Evolutionary conservation across 2,797 vertebrate species (phyloP).

Genomic region (Orestias chungarensis): DNA sequence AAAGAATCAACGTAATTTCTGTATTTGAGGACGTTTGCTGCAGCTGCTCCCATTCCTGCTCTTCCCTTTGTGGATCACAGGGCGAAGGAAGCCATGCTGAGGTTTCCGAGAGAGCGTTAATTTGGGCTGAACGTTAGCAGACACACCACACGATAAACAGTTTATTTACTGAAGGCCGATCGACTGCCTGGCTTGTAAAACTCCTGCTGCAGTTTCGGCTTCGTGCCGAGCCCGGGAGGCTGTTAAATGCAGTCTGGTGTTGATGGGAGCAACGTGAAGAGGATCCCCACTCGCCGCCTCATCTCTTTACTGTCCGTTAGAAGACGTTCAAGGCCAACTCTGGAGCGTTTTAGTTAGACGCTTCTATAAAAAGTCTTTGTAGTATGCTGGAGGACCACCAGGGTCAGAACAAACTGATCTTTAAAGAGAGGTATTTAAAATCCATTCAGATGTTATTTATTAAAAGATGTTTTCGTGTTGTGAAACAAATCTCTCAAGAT

Average conservation of each 20-base stretch:
- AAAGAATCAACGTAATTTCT: no score
- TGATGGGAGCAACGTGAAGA: conserved; percentile 24
- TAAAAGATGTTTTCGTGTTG: not conserved
- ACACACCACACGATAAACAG: conserved; percentile 48
- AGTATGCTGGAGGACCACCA: no score
- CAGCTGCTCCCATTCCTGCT: not conserved
- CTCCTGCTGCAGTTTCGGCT: conserved; percentile 4
- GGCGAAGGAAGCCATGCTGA: not conserved
- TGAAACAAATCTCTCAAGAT: not conserved
- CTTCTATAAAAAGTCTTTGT: not conserved
- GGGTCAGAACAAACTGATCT: no score
- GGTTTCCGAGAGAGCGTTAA: conserved; percentile 27
- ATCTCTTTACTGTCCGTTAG: not conserved
- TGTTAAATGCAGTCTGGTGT: conserved; percentile 26
- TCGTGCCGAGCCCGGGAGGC: conserved; percentile 18
- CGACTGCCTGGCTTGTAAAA: conserved; percentile 46
- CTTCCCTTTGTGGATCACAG: not conserved
- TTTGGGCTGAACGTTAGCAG: conserved; percentile 26
- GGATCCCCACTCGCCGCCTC: conserved; percentile 28
- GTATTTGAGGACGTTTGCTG: no score
- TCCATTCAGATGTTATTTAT: not conserved
- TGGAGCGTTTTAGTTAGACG: not conserved
- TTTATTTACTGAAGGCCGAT: conserved; percentile 60
- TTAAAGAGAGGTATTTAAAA: not conserved
- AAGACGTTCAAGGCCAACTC: not conserved